These are phyloP conservation scores for Dromius quadrimaculatus DNA, from an alignment of 2,888 invertebrate species.

Conservation along the genomic window DNA sequence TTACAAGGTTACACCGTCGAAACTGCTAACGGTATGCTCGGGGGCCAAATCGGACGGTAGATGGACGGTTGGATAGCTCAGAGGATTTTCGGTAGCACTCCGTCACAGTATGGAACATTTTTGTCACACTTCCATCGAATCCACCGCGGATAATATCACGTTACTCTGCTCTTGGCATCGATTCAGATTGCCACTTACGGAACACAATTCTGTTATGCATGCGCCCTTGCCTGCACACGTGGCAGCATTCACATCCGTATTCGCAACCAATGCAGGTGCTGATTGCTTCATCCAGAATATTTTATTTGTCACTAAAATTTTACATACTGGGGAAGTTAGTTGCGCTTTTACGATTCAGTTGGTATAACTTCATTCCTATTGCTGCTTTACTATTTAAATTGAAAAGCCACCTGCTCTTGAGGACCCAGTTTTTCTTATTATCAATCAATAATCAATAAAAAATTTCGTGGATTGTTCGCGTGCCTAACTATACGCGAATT, in stretches of 20 bases:
- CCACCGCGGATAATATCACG: slow-evolving; percentile 28
- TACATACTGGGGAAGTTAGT: slow-evolving; percentile 36
- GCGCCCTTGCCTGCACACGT: slow-evolving; percentile 15
- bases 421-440: no score
- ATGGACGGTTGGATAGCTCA: no score
- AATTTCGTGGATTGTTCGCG: slow-evolving; percentile 26
- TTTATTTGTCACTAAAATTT: slow-evolving; percentile 47
- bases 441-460: no score
- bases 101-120: slow-evolving; percentile 10
- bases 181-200: slow-evolving; percentile 31
- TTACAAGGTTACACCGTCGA: no score
- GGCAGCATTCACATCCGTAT: not conserved
- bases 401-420: no score
- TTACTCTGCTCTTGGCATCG: slow-evolving; percentile 23
- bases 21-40: no score
- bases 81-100: no score
- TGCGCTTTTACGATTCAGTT: slow-evolving; percentile 25
- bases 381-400: slow-evolving; percentile 33
- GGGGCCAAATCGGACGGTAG: no score
- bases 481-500: slow-evolving; percentile 30
- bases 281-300: slow-evolving; percentile 39
- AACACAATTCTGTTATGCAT: slow-evolving; percentile 17
- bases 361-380: slow-evolving; percentile 21
- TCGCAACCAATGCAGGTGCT: slow-evolving; percentile 32
- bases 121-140: slow-evolving; percentile 28